A percentile compares a stretch with the other conserved stretches of the same genome.
phyloP scores from a whole-genome alignment of 1,140 invertebrate species.

The Drosophila grimshawi region DNA sequence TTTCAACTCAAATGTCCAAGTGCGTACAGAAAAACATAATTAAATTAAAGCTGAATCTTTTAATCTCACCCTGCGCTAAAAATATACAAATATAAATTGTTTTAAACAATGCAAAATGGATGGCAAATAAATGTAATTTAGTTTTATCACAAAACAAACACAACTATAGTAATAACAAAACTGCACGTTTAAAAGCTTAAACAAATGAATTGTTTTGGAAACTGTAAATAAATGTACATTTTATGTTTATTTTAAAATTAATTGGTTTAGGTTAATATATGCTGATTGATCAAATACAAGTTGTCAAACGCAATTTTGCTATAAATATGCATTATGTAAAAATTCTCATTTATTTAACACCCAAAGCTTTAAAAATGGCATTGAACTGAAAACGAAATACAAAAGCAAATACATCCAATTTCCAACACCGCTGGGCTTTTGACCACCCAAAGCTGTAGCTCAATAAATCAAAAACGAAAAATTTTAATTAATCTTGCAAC shows the following conservation, averaged over 20 bases:
- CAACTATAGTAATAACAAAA: neutral
- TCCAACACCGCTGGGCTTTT: neutral
- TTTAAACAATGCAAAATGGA: neutral
- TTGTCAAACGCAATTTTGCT: neutral
- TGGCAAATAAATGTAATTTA: slow-evolving; percentile 22
- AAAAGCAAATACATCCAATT: slow-evolving; percentile 8
- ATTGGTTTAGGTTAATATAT: slow-evolving; percentile 37
- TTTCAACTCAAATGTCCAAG: too few species aligned
- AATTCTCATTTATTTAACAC: slow-evolving; percentile 13
- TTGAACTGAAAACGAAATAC: slow-evolving; percentile 15
- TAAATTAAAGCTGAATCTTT: neutral
- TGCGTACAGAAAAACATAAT: too few species aligned
- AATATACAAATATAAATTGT: neutral
- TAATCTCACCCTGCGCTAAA: neutral
- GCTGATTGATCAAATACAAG: slow-evolving; percentile 26
- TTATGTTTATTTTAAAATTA: slow-evolving; percentile 34
- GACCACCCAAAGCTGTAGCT: slow-evolving; percentile 37
- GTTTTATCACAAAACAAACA: slow-evolving; percentile 6
- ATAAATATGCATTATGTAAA: slow-evolving; percentile 13
- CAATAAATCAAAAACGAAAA: slow-evolving; percentile 69
- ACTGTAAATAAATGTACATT: slow-evolving; percentile 14
- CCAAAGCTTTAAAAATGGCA: slow-evolving; percentile 8
- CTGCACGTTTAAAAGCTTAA: slow-evolving; percentile 16
- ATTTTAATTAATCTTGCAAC: slow-evolving; percentile 67
- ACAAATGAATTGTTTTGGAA: slow-evolving; percentile 9